Percentiles rank a stretch among this genome's conserved stretches.
Evolutionary conservation across 2,888 invertebrate species (phyloP).

Genomic region (Hypomecis punctinalis): DNA sequence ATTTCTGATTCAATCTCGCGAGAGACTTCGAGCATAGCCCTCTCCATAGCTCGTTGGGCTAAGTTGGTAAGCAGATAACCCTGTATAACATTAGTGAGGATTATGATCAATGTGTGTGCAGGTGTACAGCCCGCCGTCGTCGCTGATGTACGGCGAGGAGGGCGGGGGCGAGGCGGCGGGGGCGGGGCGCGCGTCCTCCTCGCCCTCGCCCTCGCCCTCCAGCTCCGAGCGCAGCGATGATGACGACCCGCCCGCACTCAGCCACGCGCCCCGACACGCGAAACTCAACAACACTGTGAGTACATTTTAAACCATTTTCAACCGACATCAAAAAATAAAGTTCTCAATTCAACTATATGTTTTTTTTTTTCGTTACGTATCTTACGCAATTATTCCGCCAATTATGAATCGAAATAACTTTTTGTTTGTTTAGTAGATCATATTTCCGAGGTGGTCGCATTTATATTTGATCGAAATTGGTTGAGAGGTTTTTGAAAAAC

Average conservation of each 20-base stretch:
- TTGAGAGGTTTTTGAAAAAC: no score
- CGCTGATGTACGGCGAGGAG: conserved; percentile 94
- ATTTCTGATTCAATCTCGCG: no score
- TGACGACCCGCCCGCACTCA: conserved; percentile 64
- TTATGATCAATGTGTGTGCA: conserved; percentile 47
- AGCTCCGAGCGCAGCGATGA: conserved; percentile 82
- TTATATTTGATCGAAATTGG: no score
- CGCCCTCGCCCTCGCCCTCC: conserved; percentile 91
- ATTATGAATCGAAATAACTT: no score
- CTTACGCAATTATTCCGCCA: no score
- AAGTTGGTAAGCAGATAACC: no score
- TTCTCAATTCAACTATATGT: not conserved
- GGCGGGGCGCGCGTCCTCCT: conserved; percentile 83
- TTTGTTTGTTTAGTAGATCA: no score
- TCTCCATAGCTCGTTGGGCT: no score
- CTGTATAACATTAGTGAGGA: no score
- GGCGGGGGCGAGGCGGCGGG: conserved; percentile 77
- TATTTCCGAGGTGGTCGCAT: no score
- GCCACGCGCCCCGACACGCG: conserved; percentile 50
- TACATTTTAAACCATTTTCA: conserved; percentile 13
- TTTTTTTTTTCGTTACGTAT: no score
- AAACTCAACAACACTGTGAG: conserved; percentile 78
- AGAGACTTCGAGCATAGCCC: no score
- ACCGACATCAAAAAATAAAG: not conserved
- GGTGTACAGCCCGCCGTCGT: conserved; percentile 96